These are phyloP conservation scores for Neoitamus cyanurus DNA, from an alignment of 2,888 invertebrate species.

Conservation along the genomic window DNA sequence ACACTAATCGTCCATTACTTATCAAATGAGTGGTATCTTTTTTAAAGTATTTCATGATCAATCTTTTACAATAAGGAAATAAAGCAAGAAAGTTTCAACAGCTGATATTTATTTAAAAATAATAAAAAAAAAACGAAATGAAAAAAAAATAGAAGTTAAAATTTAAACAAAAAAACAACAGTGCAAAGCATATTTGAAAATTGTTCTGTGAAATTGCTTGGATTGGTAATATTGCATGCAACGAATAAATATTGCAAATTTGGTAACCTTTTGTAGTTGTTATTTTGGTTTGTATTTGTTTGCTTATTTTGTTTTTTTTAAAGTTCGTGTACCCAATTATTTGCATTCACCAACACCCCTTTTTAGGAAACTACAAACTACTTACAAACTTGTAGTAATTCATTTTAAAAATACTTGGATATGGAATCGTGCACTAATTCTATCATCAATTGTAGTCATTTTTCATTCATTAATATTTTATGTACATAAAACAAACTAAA, in stretches of 20 bases:
- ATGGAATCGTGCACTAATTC: too few relatives aligned
- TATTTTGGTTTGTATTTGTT: not conserved
- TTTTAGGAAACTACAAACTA: too few relatives aligned
- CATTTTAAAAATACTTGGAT: too few relatives aligned
- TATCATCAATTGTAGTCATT: too few relatives aligned
- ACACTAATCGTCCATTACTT: conserved; percentile 44
- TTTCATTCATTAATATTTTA: too few relatives aligned
- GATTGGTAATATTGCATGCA: not conserved
- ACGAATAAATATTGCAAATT: not conserved
- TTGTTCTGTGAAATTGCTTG: not conserved
- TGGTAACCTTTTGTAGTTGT: conserved; percentile 15
- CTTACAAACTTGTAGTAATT: too few relatives aligned
- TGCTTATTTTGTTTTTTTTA: not conserved
- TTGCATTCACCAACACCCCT: too few relatives aligned
- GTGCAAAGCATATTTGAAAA: not conserved
- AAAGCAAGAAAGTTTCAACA: not conserved
- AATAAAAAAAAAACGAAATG: not conserved
- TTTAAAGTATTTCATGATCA: conserved; percentile 14
- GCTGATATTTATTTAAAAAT: not conserved
- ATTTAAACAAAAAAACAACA: not conserved
- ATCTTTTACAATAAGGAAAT: not conserved
- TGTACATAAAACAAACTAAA: too few relatives aligned
- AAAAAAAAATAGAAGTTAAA: not conserved
- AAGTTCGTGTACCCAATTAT: not conserved
- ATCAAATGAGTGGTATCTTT: conserved; percentile 24